Percentiles rank a stretch among this genome's conserved stretches.
Conservation (phyloP, 2,888 invertebrate genomes). For the Acrobeloides nanus region DNA sequence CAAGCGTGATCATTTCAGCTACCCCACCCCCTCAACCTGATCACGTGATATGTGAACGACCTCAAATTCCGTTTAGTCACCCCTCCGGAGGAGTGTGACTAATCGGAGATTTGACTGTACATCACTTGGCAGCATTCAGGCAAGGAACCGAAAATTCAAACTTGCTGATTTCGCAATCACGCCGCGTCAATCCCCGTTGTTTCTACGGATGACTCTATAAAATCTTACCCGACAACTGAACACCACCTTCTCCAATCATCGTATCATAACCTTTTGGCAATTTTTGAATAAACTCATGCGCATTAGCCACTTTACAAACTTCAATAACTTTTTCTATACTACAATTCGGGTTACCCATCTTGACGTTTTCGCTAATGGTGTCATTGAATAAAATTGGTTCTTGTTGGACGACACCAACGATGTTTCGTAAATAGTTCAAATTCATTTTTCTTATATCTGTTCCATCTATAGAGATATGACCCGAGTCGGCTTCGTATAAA, state of each 20-base stretch:
- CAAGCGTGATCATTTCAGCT: no score
- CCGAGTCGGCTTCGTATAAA: constrained; percentile 29
- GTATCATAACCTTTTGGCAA: constrained; percentile 39
- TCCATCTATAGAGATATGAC: constrained; percentile 25
- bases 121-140: no score
- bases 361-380: constrained; percentile 26
- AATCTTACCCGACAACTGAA: constrained; percentile 42
- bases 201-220: no score
- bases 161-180: no score
- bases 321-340: constrained; percentile 19
- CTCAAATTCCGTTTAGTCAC: no score
- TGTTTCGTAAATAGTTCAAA: constrained; percentile 9
- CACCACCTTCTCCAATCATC: constrained; percentile 46
- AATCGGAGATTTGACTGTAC: no score
- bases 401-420: constrained; percentile 27
- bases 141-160: no score
- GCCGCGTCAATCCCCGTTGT: no score
- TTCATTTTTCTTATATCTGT: constrained; percentile 25
- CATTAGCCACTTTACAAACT: constrained; percentile 25
- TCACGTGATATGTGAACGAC: no score
- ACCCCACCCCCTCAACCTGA: no score
- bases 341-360: constrained; percentile 18
- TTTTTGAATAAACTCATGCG: constrained; percentile 27
- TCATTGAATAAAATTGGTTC: constrained; percentile 31
- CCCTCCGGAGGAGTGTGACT: no score